Base-by-base conservation (phyloP, 2,888 invertebrate genomes). In the Brenthis daphne region DNA sequence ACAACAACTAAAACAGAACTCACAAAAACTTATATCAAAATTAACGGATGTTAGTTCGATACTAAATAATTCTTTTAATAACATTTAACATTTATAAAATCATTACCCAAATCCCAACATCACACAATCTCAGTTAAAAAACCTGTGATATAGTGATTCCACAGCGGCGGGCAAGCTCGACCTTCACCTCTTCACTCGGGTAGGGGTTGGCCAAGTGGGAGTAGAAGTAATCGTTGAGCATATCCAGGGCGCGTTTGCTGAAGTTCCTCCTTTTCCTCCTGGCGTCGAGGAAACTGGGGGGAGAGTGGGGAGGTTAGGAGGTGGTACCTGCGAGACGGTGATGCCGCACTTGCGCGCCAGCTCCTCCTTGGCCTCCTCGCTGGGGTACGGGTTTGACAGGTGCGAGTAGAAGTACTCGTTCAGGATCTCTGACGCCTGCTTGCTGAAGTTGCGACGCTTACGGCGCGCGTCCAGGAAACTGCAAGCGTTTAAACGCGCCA, bases 331-430 rank as follows among this genome's bases (percentile, higher is more conserved):
- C 71, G 97, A 97, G 71, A 99, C 98, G 72, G 99, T 99, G 87
- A 99, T 99, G 86, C 99, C 98, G 92, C 99, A 99, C 92, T 99
- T 99, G 89, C 99, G 95, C 67, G 99, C 99, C 88, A 99, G 94
- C 89, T 99, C 99, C 93, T 99, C 99, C 92, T 99, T 99, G 76
- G 99, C 99, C 93, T 99, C 99, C 94, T 99, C 99, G 85, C 98
- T 98, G 75, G 99, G 99, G 94, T 99, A 99, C 47, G 99, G 99
- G 94, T 99, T 99, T 86, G 98, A 98, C 82, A 99, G 95, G 93
- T 99, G 99, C 80, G 99, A 99, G 94, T 99, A 99, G 94, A 99
- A 99, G 92, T 99, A 99, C 94, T 99, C 99, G 93, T 99, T 99
- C 80, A 99, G 95, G 82, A 99, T 98, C 94, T 99, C 99, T 37